Evolutionary conservation across 2,113 vertebrate genomes (phyloP).

Genomic region (Syngnathus scovelli): DNA sequence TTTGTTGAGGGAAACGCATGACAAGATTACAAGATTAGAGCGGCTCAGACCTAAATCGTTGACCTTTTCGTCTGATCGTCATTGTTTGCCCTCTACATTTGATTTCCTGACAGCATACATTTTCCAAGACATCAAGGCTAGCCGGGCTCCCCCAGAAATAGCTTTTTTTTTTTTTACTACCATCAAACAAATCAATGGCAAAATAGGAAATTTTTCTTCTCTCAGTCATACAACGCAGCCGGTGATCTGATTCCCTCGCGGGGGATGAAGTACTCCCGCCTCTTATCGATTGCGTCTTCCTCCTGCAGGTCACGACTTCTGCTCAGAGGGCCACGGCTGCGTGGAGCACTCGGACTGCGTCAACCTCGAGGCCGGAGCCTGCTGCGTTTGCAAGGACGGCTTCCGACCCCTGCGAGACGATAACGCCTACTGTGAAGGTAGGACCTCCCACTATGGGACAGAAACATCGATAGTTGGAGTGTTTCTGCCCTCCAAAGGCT

Average conservation of each 20-base stretch:
- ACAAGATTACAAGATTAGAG: neutral
- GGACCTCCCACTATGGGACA: conserved; percentile 19
- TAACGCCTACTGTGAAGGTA: conserved; percentile 97
- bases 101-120: conserved; percentile 7
- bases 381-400: conserved; percentile 88
- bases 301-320: conserved; percentile 88
- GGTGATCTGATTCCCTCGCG: neutral
- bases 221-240: neutral
- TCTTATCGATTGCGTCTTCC: neutral
- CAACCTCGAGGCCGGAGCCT: conserved; percentile 85
- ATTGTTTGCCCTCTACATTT: conserved; percentile 6
- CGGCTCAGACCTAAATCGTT: neutral
- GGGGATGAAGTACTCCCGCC: neutral
- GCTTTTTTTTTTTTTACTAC: neutral
- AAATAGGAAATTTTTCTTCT: neutral
- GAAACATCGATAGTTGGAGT: conserved; percentile 13
- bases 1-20: neutral
- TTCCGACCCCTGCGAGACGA: conserved; percentile 90
- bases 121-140: neutral
- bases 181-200: neutral
- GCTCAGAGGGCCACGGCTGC: conserved; percentile 83
- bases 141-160: neutral
- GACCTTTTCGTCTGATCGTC: neutral
- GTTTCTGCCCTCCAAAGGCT: neutral
- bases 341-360: conserved; percentile 89